Evolutionary conservation across 2,113 vertebrate genomes (phyloP).

Genomic region (Paramormyrops kingsleyae): DNA sequence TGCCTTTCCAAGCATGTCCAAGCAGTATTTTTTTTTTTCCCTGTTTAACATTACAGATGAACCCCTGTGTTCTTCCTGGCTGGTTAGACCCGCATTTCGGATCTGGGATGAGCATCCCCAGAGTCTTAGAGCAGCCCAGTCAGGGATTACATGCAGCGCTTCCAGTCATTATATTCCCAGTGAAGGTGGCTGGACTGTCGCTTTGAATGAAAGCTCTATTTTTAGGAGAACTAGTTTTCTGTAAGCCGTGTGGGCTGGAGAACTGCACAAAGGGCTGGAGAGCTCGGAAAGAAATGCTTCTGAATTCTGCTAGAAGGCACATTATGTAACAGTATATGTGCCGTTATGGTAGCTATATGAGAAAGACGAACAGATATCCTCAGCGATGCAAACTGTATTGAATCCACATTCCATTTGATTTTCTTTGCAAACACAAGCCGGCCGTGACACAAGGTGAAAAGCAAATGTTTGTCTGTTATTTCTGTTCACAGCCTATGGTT

Average conservation of each 20-base stretch:
- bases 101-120: background rate
- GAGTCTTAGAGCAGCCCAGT: constrained; percentile 13
- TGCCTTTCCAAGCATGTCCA: background rate
- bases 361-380: background rate
- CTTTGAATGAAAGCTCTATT: constrained; percentile 33
- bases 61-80: constrained; percentile 13
- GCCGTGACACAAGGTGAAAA: background rate
- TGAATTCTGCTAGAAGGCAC: background rate
- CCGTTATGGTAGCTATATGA: background rate
- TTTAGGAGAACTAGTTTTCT: constrained; percentile 27
- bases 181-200: constrained; percentile 9
- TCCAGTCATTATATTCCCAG: constrained; percentile 31
- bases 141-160: constrained; percentile 23
- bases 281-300: background rate
- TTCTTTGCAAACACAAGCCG: background rate
- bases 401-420: background rate
- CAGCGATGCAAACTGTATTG: background rate
- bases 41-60: constrained; percentile 1
- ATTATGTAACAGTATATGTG: background rate
- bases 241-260: constrained; percentile 9
- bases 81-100: constrained; percentile 23
- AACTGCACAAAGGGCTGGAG: background rate
- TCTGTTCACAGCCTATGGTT: background rate
- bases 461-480: background rate
- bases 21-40: background rate